Evolutionary conservation across 2,888 invertebrate species (phyloP), one percentile per base, ranked within the genome.

Genomic region (Phaedon cochleariae): DNA sequence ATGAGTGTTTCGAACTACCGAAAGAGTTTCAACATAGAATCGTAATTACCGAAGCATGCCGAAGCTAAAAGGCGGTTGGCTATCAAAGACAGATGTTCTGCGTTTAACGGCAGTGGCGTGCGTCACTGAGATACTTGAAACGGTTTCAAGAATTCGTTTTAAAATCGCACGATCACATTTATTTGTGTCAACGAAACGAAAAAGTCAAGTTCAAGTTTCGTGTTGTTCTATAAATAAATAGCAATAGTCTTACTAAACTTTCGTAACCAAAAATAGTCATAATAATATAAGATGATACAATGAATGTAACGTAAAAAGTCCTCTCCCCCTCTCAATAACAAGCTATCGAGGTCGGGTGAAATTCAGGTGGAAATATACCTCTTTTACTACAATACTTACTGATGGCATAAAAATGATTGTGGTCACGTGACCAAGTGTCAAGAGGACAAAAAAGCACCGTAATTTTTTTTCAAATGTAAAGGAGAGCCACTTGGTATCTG

Each of bases 1-100:
- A 71, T 71, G 70, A 67, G 67, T 60, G 70, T 68, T 68, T 57
- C 59, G 65, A 70, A 67, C 67, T 69, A 73, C 73, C 71, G 72
- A 75, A 75, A 73, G 68, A 70, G 69, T 75, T 73, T 73, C 72
- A 69, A 72, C 70, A 73, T 72, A 75, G 71, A 73, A 73, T 77
- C 75, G 74, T 81, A 81, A 82, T 81, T 81, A 79, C 77, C 75
- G 75, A 74, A 77, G 78, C 79, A 80, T 81, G 79, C 77, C 75
- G 75, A 74, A 77, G 78, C 79, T 74, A 76, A 78, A 77, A 77
- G 79, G 77, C 78, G 81, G 81, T 83, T 83, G 83, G 82, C 79
- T 81, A 80, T 79, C 79, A 78, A 79, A 80, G 81, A 81, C 83
- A 83, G 83, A 81, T 83, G 83, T 82, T 82, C 78, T 66, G 67